Percentiles rank a stretch among this genome's conserved stretches.
Conservation (phyloP, 2,113 vertebrate genomes). For the Isichthys henryi region DNA sequence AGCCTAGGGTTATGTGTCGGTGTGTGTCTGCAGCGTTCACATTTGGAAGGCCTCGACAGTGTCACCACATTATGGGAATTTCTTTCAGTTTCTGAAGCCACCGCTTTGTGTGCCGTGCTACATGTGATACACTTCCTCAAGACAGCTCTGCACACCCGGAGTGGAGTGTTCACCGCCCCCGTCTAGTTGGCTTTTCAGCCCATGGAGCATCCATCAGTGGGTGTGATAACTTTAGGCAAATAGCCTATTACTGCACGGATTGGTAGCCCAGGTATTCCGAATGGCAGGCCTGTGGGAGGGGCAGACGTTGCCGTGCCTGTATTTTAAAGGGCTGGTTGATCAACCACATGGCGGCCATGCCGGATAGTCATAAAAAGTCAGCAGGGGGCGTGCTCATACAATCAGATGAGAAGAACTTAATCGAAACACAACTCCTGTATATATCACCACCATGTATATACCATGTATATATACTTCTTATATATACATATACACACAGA, state of each 20-base stretch:
- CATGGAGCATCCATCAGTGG: neutral
- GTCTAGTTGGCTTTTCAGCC: neutral
- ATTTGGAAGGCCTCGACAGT: neutral
- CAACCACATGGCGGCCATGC: neutral
- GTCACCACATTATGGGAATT: neutral
- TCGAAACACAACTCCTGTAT: neutral
- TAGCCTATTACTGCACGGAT: neutral
- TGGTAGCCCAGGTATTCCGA: neutral
- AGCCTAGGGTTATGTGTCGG: neutral
- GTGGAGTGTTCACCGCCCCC: neutral
- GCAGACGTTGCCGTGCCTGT: neutral
- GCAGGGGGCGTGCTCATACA: neutral
- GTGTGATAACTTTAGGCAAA: neutral
- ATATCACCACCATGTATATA: conserved; percentile 14
- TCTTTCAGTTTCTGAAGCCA: neutral
- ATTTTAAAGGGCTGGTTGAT: neutral
- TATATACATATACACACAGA: neutral
- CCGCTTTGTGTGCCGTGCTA: neutral
- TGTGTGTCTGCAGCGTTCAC: neutral
- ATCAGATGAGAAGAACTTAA: conserved; percentile 9
- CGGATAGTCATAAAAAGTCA: neutral
- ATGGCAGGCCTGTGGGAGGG: neutral
- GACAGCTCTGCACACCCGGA: neutral
- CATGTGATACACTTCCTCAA: neutral
- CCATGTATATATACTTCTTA: conserved; percentile 16